phyloP scores from a whole-genome alignment of 2,113 vertebrate genomes.

The Phaethornis superciliosus region DNA sequence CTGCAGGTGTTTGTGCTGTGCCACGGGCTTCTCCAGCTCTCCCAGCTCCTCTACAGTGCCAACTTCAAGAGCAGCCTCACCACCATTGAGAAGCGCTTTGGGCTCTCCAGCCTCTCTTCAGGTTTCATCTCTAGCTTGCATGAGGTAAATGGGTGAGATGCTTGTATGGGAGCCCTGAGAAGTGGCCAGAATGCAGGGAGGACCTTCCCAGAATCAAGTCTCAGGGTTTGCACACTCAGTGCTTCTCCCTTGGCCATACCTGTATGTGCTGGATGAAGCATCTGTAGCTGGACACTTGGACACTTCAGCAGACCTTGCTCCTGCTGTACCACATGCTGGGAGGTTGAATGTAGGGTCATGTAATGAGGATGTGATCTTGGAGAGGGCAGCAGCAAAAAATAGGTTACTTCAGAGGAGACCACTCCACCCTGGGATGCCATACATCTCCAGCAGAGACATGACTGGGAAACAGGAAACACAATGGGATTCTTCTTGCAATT shows the following conservation, averaged over 20 bases:
- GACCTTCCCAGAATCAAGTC: not conserved
- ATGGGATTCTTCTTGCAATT: not conserved
- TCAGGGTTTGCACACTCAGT: not conserved
- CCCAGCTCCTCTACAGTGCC: slow-evolving; percentile 91
- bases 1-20: slow-evolving; percentile 91
- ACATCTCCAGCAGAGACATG: not conserved
- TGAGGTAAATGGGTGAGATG: slow-evolving; percentile 79
- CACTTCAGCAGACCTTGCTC: not conserved
- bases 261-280: not conserved
- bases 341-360: rapidly evolving
- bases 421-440: not conserved
- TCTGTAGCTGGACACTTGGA: not conserved
- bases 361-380: not conserved
- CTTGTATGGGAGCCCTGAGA: rapidly evolving
- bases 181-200: rapidly evolving
- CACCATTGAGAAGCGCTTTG: slow-evolving; percentile 95
- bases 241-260: not conserved
- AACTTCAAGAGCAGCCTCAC: slow-evolving; percentile 98
- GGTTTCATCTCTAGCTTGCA: slow-evolving; percentile 95
- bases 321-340: rapidly evolving
- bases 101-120: slow-evolving; percentile 92
- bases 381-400: not conserved
- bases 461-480: not conserved
- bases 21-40: slow-evolving; percentile 92
- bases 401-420: not conserved